A percentile compares a stretch with the other conserved stretches of the same genome.
These are phyloP conservation scores for Oceanodroma leucorhoa DNA, from an alignment of 2,797 vertebrate species.

Conservation along the genomic window DNA sequence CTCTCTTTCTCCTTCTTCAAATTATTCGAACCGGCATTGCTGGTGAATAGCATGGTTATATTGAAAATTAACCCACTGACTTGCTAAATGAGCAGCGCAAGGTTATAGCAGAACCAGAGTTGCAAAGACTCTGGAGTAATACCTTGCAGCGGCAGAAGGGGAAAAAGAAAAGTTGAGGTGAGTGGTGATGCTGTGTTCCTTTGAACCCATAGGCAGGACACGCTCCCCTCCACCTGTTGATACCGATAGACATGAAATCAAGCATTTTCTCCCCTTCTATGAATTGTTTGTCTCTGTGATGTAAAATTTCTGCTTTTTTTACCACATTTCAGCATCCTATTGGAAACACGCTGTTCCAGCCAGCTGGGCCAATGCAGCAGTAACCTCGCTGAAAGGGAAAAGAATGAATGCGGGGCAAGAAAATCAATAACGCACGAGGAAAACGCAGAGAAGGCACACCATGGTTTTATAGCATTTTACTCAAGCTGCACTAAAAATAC, in stretches of 20 bases:
- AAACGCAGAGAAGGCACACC: background rate
- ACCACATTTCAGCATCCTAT: background rate
- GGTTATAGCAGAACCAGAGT: background rate
- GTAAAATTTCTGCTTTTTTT: background rate
- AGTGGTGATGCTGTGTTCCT: background rate
- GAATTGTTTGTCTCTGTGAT: background rate
- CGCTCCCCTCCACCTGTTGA: accelerated
- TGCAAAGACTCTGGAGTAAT: background rate
- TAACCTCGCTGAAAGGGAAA: background rate
- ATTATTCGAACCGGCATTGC: background rate
- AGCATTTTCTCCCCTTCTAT: background rate
- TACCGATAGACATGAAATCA: background rate
- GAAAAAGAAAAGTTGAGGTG: background rate
- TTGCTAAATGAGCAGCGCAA: background rate
- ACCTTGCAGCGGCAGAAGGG: background rate
- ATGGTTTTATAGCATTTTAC: accelerated
- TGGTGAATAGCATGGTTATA: background rate
- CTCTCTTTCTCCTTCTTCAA: background rate
- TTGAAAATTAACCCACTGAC: background rate
- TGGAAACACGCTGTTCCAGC: background rate
- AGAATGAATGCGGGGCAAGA: background rate
- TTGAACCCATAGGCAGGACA: background rate
- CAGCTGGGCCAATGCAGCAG: background rate
- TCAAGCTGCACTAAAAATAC: background rate
- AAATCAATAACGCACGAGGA: background rate